Evolutionary conservation across 2,113 vertebrate genomes (phyloP).

Genomic region (Tachuris rubrigastra): DNA sequence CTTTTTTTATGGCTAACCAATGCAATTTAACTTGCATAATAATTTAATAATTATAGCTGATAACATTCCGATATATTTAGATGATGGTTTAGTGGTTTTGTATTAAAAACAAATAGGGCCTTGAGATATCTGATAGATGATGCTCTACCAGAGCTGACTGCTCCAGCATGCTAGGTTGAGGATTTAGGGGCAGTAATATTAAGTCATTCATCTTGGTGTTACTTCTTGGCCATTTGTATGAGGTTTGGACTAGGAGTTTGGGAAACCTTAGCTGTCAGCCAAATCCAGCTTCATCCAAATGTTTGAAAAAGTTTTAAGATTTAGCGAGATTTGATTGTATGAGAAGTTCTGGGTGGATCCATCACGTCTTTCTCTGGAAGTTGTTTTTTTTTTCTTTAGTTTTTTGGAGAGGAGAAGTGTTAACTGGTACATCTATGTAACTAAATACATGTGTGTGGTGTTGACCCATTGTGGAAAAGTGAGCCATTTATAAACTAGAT

Average conservation of each 20-base stretch:
- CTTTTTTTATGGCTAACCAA: neutral
- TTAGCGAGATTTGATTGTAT: neutral
- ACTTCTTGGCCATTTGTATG: neutral
- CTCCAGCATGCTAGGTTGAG: neutral
- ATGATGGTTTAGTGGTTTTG: neutral
- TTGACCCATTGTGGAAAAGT: neutral
- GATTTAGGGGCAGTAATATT: neutral
- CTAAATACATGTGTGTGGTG: fast-evolving
- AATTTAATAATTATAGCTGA: neutral
- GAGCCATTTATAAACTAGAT: neutral
- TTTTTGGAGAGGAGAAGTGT: neutral
- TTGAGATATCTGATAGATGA: neutral
- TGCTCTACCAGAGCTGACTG: neutral
- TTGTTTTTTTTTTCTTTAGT: neutral
- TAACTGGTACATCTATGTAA: neutral
- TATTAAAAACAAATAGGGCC: neutral
- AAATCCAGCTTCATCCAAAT: neutral
- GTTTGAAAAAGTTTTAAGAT: neutral
- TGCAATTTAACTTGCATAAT: neutral
- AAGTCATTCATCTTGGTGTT: neutral
- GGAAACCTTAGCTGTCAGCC: neutral
- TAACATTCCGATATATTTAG: neutral
- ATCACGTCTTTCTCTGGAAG: neutral
- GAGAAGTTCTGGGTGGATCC: neutral
- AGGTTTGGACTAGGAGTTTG: neutral